A percentile compares a stretch with the other conserved stretches of the same genome.
phyloP scores from a whole-genome alignment of 2,888 invertebrate genomes.

The Augiades crinisus region DNA sequence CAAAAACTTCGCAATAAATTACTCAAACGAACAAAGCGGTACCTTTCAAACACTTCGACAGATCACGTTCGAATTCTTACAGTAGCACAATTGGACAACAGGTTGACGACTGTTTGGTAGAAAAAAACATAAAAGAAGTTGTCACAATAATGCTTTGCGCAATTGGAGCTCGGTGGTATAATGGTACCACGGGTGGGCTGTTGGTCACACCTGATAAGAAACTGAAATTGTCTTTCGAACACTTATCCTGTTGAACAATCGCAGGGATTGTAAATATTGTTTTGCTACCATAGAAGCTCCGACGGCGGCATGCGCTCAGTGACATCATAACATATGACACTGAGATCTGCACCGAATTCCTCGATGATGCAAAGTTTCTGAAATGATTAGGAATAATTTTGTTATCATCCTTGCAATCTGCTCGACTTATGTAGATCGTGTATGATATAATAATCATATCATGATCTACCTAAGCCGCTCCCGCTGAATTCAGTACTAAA shows the following conservation, averaged over 20 bases:
- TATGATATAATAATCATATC: too few species aligned
- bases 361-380: too few species aligned
- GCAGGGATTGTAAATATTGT: not conserved
- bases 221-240: slow-evolving; percentile 6
- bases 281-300: too few species aligned
- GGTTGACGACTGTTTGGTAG: not conserved
- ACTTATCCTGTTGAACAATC: not conserved
- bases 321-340: too few species aligned
- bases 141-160: slow-evolving; percentile 26
- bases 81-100: slow-evolving; percentile 19
- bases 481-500: too few species aligned
- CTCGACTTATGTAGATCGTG: too few species aligned
- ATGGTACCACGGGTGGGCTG: slow-evolving; percentile 28
- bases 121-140: slow-evolving; percentile 18
- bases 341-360: too few species aligned
- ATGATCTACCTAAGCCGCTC: too few species aligned
- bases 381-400: too few species aligned
- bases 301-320: too few species aligned
- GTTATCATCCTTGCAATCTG: too few species aligned
- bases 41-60: slow-evolving; percentile 26
- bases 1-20: slow-evolving; percentile 15
- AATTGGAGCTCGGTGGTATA: slow-evolving; percentile 26
- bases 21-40: slow-evolving; percentile 7
- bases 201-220: slow-evolving; percentile 20
- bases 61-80: slow-evolving; percentile 16